Evolutionary conservation across 1,140 invertebrate species (phyloP).

Genomic region (Pentalonia nigronervosa): DNA sequence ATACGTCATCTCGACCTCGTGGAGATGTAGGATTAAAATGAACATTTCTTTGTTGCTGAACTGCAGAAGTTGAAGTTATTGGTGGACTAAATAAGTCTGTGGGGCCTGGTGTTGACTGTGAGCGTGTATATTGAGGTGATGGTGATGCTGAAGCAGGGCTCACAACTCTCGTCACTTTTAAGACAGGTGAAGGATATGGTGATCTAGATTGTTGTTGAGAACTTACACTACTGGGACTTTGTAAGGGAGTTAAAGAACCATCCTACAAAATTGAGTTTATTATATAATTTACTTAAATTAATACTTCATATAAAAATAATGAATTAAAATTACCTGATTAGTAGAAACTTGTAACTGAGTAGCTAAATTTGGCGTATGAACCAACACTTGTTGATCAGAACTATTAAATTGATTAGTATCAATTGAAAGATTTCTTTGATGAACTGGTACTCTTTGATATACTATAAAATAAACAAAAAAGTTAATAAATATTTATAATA

Average conservation of each 20-base stretch:
- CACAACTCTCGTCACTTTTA: slow-evolving; percentile 65
- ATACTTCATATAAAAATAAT: neutral
- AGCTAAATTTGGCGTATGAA: slow-evolving; percentile 64
- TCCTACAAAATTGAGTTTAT: slow-evolving; percentile 24
- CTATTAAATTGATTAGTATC: slow-evolving; percentile 60
- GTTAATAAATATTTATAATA: slow-evolving; percentile 32
- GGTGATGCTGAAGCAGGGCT: slow-evolving; percentile 64
- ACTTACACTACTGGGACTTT: slow-evolving; percentile 50
- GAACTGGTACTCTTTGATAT: slow-evolving; percentile 50
- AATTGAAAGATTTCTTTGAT: slow-evolving; percentile 50
- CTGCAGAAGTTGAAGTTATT: slow-evolving; percentile 53
- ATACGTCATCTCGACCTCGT: slow-evolving; percentile 60
- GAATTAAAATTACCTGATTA: slow-evolving; percentile 51
- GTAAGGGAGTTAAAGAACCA: slow-evolving; percentile 53
- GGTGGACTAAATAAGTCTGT: slow-evolving; percentile 50
- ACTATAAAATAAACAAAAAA: slow-evolving; percentile 15
- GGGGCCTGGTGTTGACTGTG: slow-evolving; percentile 42
- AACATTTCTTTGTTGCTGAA: slow-evolving; percentile 55
- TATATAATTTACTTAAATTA: neutral
- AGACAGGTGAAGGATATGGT: slow-evolving; percentile 63
- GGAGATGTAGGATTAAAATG: slow-evolving; percentile 41
- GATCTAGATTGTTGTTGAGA: slow-evolving; percentile 56
- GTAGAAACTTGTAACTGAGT: slow-evolving; percentile 70
- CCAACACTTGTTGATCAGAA: slow-evolving; percentile 61
- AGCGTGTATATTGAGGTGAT: slow-evolving; percentile 64